These are phyloP conservation scores for Invenusta paracnida DNA, from an alignment of 2,888 invertebrate species.

Conservation along the genomic window DNA sequence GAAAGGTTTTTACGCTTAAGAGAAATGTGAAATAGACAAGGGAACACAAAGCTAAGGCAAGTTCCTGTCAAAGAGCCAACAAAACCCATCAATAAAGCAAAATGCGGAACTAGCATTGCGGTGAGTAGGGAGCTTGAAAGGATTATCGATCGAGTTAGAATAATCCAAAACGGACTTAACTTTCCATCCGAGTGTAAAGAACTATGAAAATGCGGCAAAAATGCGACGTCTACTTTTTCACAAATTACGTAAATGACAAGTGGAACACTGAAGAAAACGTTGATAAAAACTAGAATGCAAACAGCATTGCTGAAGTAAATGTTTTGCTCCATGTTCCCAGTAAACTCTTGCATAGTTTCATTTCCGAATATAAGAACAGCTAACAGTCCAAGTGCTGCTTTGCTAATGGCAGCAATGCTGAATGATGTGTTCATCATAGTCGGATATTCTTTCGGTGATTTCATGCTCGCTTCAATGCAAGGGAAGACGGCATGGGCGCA, in stretches of 20 bases:
- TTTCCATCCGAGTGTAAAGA: not conserved
- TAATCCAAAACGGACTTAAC: constrained; percentile 35
- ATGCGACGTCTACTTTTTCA: constrained; percentile 36
- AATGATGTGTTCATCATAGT: constrained; percentile 42
- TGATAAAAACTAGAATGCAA: constrained; percentile 33
- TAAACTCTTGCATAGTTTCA: constrained; percentile 35
- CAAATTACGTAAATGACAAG: constrained; percentile 39
- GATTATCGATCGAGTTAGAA: constrained; percentile 38
- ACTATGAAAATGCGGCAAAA: constrained; percentile 23
- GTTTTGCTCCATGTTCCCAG: constrained; percentile 23
- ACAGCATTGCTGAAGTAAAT: not conserved
- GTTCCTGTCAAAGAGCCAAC: constrained; percentile 43
- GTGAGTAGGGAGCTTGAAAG: constrained; percentile 34
- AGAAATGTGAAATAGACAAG: constrained; percentile 35
- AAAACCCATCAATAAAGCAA: constrained; percentile 41
- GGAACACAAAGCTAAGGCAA: constrained; percentile 40
- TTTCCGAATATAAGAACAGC: constrained; percentile 40
- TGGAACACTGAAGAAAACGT: constrained; percentile 42
- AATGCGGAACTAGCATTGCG: constrained; percentile 42
- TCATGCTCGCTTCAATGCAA: constrained; percentile 42
- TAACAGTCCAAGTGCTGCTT: constrained; percentile 31
- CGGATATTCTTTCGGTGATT: constrained; percentile 7
- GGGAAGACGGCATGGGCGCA: constrained; percentile 44
- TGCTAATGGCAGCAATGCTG: constrained; percentile 39
- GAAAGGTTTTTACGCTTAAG: constrained; percentile 24